phyloP scores from a whole-genome alignment of 2,888 invertebrate genomes.

The Eupithecia abbreviata region DNA sequence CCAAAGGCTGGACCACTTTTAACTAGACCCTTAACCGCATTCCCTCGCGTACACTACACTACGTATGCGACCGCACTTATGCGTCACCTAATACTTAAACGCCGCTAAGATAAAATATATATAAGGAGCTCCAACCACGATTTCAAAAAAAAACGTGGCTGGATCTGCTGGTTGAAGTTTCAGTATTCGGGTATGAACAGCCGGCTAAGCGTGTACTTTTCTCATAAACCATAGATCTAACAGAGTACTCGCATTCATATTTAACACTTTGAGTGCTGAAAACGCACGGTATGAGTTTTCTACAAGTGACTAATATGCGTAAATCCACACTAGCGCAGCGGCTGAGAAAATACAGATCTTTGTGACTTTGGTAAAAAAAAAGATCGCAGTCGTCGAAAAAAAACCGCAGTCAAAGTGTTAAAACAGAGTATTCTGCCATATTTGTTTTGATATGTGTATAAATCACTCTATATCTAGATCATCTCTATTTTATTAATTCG shows the following conservation, averaged over 20 bases:
- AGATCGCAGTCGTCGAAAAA: too few species aligned
- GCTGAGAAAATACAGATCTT: too few species aligned
- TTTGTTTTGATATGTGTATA: background rate
- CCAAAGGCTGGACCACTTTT: slow-evolving; percentile 77
- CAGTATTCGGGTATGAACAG: background rate
- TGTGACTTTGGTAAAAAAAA: too few species aligned
- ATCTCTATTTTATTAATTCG: background rate
- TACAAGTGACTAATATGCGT: too few species aligned
- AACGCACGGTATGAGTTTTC: too few species aligned
- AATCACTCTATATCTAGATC: background rate
- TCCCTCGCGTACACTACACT: slow-evolving; percentile 25
- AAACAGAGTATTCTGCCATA: background rate
- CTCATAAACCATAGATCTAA: background rate
- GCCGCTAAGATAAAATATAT: background rate
- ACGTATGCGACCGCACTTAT: slow-evolving; percentile 7
- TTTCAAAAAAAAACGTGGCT: background rate
- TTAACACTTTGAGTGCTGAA: too few species aligned
- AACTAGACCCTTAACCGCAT: slow-evolving; percentile 56
- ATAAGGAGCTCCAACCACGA: background rate
- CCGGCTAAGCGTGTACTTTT: background rate
- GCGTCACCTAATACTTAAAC: background rate
- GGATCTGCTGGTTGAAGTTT: background rate
- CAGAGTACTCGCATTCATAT: background rate
- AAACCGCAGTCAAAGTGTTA: too few species aligned
- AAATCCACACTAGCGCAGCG: too few species aligned